Evolutionary conservation across 2,797 vertebrate genomes (phyloP).

Genomic region (Ctenopoma kingsleyae): DNA sequence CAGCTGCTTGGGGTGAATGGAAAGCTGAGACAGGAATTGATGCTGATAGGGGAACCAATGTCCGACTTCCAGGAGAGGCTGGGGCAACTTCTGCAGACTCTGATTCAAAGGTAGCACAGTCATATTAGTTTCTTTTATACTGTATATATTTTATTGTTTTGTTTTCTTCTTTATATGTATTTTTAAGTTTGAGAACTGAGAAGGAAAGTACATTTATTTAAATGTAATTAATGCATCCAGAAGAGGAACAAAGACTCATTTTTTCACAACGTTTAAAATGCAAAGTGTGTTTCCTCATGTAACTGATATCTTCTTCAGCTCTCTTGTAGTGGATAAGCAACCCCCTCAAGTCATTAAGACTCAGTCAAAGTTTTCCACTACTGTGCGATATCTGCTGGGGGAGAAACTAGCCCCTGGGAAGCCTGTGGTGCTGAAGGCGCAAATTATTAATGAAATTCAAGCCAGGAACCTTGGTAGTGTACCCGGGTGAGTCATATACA

Average conservation of each 20-base stretch:
- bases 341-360: conserved; percentile 98
- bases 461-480: conserved; percentile 86
- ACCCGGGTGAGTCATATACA: conserved; percentile 71
- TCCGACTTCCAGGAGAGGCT: conserved; percentile 84
- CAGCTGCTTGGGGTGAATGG: conserved; percentile 87
- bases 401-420: conserved; percentile 87
- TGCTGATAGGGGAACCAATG: conserved; percentile 80
- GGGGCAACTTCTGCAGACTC: conserved; percentile 78
- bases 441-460: conserved; percentile 94
- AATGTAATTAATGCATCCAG: not conserved
- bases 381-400: conserved; percentile 92
- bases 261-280: not conserved
- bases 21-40: conserved; percentile 90
- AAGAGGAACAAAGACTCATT: not conserved
- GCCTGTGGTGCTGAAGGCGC: conserved; percentile 88
- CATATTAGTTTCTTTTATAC: not conserved
- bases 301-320: conserved; percentile 77
- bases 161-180: not conserved
- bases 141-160: not conserved
- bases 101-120: conserved; percentile 89
- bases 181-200: not conserved
- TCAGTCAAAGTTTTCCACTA: conserved; percentile 96
- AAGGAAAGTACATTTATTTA: not conserved
- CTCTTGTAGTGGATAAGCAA: conserved; percentile 94
- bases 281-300: not conserved